Conservation (phyloP, 2,797 vertebrate species). For the Martes flavigula region DNA sequence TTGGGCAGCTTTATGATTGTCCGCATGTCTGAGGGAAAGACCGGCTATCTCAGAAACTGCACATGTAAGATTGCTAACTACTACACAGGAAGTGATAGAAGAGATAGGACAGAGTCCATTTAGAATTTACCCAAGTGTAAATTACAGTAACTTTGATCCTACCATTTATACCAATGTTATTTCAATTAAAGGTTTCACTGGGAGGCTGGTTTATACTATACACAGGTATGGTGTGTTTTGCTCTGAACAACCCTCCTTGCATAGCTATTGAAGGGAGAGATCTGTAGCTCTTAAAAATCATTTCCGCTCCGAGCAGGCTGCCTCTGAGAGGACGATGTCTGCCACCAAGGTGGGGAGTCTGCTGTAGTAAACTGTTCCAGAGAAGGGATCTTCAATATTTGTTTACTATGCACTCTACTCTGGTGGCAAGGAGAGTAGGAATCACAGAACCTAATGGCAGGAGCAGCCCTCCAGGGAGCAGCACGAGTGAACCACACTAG, state of each 20-base stretch:
- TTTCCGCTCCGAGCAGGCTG: slow-evolving; percentile 1
- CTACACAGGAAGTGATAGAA: not conserved
- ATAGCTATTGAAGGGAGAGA: not conserved
- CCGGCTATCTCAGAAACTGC: not conserved
- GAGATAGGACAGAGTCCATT: slow-evolving; percentile 7
- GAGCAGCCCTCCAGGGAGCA: not conserved
- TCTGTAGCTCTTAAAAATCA: not conserved
- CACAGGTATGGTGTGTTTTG: not conserved
- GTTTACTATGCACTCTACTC: slow-evolving; percentile 69
- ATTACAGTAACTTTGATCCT: slow-evolving; percentile 2
- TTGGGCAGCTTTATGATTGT: slow-evolving; percentile 16
- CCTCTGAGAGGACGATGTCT: not conserved
- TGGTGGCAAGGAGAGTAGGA: not conserved
- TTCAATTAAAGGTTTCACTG: not conserved
- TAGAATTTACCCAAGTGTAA: not conserved
- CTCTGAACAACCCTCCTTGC: not conserved
- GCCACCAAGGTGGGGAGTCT: not conserved
- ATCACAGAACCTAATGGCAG: not conserved
- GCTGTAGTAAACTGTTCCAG: slow-evolving; percentile 58
- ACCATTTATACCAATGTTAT: slow-evolving; percentile 27
- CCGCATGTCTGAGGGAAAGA: not conserved
- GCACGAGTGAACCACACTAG: not conserved
- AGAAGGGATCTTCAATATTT: slow-evolving; percentile 35
- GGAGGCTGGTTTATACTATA: not conserved
- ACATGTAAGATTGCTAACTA: not conserved